These are phyloP conservation scores for Acanthurus leucopareius DNA, from an alignment of 2,797 vertebrate species.

Conservation along the genomic window DNA sequence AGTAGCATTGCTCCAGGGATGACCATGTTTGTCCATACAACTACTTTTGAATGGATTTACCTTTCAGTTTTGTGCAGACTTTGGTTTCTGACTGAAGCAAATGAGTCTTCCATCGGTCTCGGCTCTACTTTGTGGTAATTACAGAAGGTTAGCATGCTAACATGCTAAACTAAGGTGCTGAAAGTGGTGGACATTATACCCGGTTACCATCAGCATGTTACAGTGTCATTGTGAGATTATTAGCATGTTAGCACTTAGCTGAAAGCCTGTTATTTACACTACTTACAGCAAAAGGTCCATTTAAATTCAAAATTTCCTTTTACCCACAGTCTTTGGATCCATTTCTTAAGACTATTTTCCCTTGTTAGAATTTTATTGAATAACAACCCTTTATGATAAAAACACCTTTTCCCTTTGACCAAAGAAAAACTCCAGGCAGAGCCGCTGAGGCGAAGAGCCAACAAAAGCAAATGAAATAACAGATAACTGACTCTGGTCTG, in stretches of 20 bases:
- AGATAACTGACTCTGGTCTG: not conserved
- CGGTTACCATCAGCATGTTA: not conserved
- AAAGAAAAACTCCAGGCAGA: not conserved
- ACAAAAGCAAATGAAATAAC: not conserved
- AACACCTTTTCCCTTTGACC: no score
- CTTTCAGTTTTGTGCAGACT: not conserved
- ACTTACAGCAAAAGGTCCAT: no score
- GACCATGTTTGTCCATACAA: not conserved
- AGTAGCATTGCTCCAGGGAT: no score
- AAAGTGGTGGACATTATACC: not conserved
- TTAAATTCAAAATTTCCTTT: not conserved
- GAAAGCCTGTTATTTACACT: not conserved
- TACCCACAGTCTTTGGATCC: not conserved
- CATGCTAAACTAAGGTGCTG: no score
- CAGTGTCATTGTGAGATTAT: not conserved
- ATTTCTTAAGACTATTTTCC: not conserved
- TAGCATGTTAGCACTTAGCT: not conserved
- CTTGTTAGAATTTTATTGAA: not conserved
- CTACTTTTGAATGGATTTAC: not conserved
- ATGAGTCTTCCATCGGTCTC: not conserved
- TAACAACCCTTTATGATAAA: no score
- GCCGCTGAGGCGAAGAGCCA: not conserved
- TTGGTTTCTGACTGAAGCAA: not conserved
- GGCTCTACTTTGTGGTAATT: not conserved
- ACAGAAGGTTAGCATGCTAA: not conserved